These are phyloP conservation scores for Varanus salvator DNA, from an alignment of 2,113 vertebrate species.

Conservation along the genomic window DNA sequence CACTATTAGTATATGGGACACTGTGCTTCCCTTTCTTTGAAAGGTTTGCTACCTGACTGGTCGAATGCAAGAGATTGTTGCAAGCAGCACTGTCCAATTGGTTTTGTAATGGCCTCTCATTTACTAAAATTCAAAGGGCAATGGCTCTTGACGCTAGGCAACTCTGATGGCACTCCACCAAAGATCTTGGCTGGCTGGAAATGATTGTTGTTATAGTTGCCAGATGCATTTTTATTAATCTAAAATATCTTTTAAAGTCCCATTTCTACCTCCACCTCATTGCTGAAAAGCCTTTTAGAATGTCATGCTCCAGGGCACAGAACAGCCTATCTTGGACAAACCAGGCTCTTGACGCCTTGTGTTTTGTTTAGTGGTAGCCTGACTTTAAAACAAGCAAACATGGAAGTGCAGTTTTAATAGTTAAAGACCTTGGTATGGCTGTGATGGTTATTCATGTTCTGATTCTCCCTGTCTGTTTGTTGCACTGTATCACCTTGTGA, in stretches of 20 bases:
- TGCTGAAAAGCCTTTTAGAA: constrained; percentile 10
- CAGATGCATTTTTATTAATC: background rate
- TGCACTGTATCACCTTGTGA: background rate
- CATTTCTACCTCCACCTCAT: background rate
- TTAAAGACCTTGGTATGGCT: background rate
- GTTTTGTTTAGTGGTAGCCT: background rate
- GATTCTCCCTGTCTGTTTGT: background rate
- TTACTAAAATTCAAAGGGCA: background rate
- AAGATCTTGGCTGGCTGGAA: background rate
- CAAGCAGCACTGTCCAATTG: background rate
- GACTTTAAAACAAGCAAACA: background rate
- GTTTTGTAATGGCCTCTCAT: background rate
- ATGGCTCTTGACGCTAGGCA: background rate
- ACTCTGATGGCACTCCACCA: background rate
- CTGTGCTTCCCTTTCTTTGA: background rate
- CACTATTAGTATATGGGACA: background rate
- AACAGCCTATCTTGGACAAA: background rate
- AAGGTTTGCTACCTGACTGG: background rate
- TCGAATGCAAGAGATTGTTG: background rate
- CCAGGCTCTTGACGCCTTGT: background rate
- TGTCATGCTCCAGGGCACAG: background rate
- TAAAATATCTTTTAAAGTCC: constrained; percentile 6
- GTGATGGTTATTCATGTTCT: background rate
- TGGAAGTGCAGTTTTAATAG: background rate
- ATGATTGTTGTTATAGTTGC: background rate